phyloP scores from a whole-genome alignment of 2,113 vertebrate species.

The Colius striatus region DNA sequence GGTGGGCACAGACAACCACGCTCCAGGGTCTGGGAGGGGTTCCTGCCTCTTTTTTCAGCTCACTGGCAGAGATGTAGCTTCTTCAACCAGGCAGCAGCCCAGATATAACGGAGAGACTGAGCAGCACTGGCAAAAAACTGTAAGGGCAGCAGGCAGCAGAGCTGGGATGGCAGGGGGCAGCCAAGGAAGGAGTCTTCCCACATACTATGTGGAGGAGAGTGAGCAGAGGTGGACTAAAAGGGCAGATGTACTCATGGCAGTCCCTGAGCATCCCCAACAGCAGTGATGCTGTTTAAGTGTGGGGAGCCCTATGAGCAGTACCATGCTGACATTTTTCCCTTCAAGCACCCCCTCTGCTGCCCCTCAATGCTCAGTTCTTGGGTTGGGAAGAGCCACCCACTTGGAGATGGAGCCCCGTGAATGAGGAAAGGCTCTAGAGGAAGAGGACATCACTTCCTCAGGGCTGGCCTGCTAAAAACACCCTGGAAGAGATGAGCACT shows the following conservation, averaged over 20 bases:
- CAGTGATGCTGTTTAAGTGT: not conserved
- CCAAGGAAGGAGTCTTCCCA: rapidly evolving
- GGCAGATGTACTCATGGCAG: rapidly evolving
- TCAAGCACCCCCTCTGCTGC: not conserved
- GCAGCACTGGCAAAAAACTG: not conserved
- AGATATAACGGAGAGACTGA: not conserved
- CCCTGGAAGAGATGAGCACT: not conserved
- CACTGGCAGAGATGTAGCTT: rapidly evolving
- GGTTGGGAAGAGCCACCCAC: not conserved
- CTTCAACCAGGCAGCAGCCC: not conserved
- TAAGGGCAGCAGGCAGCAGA: not conserved
- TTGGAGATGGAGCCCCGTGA: not conserved
- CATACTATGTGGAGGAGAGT: not conserved
- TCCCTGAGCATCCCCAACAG: not conserved
- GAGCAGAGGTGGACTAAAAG: not conserved
- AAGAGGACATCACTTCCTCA: not conserved
- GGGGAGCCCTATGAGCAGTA: not conserved
- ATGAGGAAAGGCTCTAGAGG: not conserved
- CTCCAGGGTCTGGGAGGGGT: not conserved
- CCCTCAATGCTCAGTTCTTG: not conserved
- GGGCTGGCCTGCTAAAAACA: slow-evolving; percentile 6
- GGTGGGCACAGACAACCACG: rapidly evolving
- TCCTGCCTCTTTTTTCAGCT: not conserved
- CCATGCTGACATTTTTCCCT: not conserved
- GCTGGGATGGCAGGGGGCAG: not conserved